These are phyloP conservation scores for Sanderia malayensis DNA, from an alignment of 30 jellyfish, hydroid and myxozoan species.

Conservation along the genomic window DNA sequence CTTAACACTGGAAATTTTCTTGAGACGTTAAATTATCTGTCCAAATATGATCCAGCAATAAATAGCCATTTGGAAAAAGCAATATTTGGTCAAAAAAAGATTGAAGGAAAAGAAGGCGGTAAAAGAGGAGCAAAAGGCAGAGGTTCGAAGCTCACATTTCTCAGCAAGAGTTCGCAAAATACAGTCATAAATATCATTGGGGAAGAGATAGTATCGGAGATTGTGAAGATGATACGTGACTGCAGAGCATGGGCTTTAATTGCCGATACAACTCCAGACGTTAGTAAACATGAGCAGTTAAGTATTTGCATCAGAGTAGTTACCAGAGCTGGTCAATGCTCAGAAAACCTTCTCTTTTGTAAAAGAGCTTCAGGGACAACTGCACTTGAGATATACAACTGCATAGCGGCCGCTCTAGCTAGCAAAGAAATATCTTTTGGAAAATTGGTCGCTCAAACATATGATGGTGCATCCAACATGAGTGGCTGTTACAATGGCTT, in stretches of 20 bases:
- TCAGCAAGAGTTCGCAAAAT: slow-evolving; percentile 35
- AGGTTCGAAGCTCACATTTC: slow-evolving; percentile 45
- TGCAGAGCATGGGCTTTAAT: slow-evolving; percentile 42
- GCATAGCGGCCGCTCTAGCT: slow-evolving; percentile 17
- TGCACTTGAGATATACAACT: slow-evolving; percentile 7
- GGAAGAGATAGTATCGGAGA: neutral
- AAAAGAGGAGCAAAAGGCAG: slow-evolving; percentile 16
- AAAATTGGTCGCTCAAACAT: slow-evolving; percentile 49
- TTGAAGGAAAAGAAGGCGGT: neutral
- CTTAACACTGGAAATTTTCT: slow-evolving; percentile 31
- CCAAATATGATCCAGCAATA: slow-evolving; percentile 1
- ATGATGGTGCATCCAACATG: slow-evolving; percentile 29
- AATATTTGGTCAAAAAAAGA: neutral
- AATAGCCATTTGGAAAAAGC: slow-evolving; percentile 22
- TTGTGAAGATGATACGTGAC: neutral
- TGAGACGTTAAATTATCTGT: slow-evolving; percentile 10
- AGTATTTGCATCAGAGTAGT: slow-evolving; percentile 40
- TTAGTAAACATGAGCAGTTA: slow-evolving; percentile 33
- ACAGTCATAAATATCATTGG: slow-evolving; percentile 31
- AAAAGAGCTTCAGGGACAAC: slow-evolving; percentile 25
- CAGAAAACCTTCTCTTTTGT: slow-evolving; percentile 29
- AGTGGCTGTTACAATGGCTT: slow-evolving; percentile 26
- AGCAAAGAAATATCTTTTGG: slow-evolving; percentile 6
- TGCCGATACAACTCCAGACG: slow-evolving; percentile 45
- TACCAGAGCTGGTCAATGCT: slow-evolving; percentile 19